These are phyloP conservation scores for Lophochroa leadbeateri DNA, from an alignment of 2,113 vertebrate genomes.

Conservation along the genomic window DNA sequence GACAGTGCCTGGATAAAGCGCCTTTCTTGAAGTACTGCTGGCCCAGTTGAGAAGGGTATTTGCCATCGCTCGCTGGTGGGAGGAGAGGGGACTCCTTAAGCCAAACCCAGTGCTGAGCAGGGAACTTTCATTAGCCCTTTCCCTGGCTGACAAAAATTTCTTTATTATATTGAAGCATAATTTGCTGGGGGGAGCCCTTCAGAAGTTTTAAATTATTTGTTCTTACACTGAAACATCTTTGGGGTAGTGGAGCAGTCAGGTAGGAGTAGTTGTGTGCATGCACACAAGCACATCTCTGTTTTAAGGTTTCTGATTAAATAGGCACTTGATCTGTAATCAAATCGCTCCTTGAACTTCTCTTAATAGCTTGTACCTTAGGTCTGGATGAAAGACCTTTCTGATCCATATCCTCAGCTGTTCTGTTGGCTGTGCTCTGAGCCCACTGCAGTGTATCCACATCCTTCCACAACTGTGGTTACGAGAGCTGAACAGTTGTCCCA, in stretches of 20 bases:
- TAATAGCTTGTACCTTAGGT: not conserved
- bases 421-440: not conserved
- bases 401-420: not conserved
- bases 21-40: not conserved
- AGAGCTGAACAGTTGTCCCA: not conserved
- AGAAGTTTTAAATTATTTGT: not conserved
- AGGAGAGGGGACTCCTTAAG: not conserved
- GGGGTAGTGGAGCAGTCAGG: not conserved
- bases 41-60: not conserved
- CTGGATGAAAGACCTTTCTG: not conserved
- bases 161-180: not conserved
- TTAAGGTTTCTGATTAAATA: not conserved
- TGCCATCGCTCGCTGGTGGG: not conserved
- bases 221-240: not conserved
- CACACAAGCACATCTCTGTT: not conserved
- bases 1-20: not conserved
- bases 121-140: not conserved
- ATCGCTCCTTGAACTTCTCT: not conserved
- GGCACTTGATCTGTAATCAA: not conserved
- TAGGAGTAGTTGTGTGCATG: not conserved
- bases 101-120: not conserved
- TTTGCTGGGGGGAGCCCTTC: not conserved
- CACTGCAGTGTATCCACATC: not conserved
- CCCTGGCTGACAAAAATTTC: not conserved
- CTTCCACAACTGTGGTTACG: accelerated